Base-by-base conservation (phyloP, 1,140 invertebrate genomes). In the Leptinotarsa defecta region DNA sequence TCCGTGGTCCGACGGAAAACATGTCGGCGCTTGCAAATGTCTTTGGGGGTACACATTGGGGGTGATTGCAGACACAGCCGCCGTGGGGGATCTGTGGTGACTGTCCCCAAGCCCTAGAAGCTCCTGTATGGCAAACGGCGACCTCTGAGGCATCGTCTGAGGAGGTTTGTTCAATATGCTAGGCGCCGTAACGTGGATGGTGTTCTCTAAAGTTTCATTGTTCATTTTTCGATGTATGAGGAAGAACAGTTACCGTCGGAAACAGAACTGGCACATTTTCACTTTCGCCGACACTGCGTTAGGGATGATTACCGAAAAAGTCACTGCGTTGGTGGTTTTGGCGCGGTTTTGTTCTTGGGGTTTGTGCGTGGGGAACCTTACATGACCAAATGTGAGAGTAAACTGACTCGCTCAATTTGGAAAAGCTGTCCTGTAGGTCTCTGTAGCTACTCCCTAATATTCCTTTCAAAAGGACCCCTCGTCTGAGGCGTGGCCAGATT, bases 71-170 rank as follows among this genome's bases (percentile, higher is more conserved):
- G 85, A 86, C 13, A 86, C 85, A 0, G 87, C 86, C 4, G 88
- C 86, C 52, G 88, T 85, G 4, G 88, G 88, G 4, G 82, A 89
- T 84, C 71, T 85, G 85, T 76, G 88, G 83, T 74, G 86, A 83
- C 68, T 87, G 85, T 75, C 88, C 75, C 92, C 91, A 52, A 96
- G 86, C 1, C 95, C 95, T 80, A 96, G 87, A 79, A 96, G 89
- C 88, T 97, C 95, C 86, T 97, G 95, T 83, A 96, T 96, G 78
- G 94, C 95, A 87, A 96, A 97, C 19, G 95, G 94, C 77, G 94
- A 95, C 80, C 95, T 89, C 86, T 96, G 94, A 78, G 94, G 94
- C 89, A 93, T 91, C 73, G 87, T 85, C 77, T 85, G 85, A 48
- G 84, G 81, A 57, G 84, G 83, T 64, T 85, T 85, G 77, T 84